Evolutionary conservation across 2,113 vertebrate genomes (phyloP), one percentile per base, ranked within the genome.

Genomic region (Melanerpes formicivorus): DNA sequence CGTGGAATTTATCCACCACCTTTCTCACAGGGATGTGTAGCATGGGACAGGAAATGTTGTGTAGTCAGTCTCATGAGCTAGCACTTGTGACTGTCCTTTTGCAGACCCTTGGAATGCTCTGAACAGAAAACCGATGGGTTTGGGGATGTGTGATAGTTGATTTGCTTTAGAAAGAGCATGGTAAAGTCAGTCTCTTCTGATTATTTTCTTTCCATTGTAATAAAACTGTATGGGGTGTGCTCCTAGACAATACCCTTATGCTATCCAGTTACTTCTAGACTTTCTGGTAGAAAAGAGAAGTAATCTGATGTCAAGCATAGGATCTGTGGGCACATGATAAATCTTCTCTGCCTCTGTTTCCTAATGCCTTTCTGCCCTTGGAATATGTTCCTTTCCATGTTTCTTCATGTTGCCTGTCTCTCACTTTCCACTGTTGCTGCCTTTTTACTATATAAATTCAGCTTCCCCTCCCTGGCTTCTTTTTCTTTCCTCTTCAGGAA

Each of bases 151-250:
- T 71, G 84, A 78, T 54, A 74, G 67, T 71, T 94, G 87, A 83
- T 89, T 83, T 93, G 87, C 88, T 88, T 93, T 87, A 10, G 84
- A 84, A 86, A 87, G 30, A 64, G 87, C 94, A 88, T 92, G 91
- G 95, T 93, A 95, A 93, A 93, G 9, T 64, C 85, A 55, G 14
- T 80, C 52, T 88, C 25, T 87, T 84, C 64, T 82, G 50, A 1
- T 92, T 88, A 70, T 91, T 73, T 60, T 54, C 69, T 91, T 40
- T 91, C 76, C 80, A 90, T 94, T 95, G 88, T 95, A 83, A 93
- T 85, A 82, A 89, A 83, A 74, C 65, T 0, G 4, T 76, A 60
- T 77, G 92, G 80, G 30, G 11, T 87, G 75, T n/a, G 7, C 64
- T 87, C 56, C 11, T 82, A 80, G 84, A 83, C 84, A 83, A 85